phyloP scores from a whole-genome alignment of 2,797 vertebrate species.

The Myioborus miniatus region DNA sequence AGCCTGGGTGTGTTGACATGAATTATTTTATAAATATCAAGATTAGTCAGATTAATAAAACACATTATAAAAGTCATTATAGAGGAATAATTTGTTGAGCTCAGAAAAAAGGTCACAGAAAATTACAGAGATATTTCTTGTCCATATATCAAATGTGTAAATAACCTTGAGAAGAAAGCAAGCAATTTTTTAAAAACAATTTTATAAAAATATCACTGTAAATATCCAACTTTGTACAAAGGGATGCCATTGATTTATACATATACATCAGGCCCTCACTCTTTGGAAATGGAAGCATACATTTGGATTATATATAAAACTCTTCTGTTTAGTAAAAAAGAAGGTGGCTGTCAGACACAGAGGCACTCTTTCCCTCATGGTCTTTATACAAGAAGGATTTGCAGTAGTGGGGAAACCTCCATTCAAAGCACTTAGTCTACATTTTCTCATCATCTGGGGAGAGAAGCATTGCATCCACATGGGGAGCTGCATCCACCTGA shows the following conservation, averaged over 20 bases:
- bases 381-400: background rate
- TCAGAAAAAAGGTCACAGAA: background rate
- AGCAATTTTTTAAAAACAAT: background rate
- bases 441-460: background rate
- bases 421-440: background rate
- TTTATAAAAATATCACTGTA: background rate
- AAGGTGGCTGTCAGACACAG: background rate
- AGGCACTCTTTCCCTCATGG: background rate
- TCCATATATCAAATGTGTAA: background rate
- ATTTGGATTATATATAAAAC: background rate
- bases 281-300: background rate
- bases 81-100: background rate
- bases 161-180: background rate
- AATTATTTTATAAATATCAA: background rate
- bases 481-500: background rate
- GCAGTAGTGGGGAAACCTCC: background rate
- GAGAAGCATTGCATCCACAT: rapidly evolving
- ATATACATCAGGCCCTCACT: background rate
- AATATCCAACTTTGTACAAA: background rate
- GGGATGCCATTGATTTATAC: background rate
- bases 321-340: background rate
- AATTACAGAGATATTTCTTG: background rate
- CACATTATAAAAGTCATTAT: rapidly evolving
- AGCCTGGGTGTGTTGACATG: background rate
- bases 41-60: background rate